Evolutionary conservation across 2,113 vertebrate species (phyloP).

Genomic region (Pterocles gutturalis): DNA sequence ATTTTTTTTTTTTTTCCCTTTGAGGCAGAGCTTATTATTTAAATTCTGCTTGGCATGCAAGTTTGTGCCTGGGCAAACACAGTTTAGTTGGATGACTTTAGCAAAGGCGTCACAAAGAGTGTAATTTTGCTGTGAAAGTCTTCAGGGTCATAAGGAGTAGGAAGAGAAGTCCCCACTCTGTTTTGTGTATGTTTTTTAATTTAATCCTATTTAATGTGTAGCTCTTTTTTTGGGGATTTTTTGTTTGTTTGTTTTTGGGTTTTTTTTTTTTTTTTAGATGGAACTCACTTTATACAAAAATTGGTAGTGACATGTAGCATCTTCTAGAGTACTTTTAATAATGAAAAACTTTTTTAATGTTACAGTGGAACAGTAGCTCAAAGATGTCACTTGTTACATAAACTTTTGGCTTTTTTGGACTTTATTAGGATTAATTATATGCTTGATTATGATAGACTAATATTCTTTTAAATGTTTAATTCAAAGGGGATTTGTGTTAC

Average conservation of each 20-base stretch:
- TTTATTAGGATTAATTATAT: neutral
- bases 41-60: neutral
- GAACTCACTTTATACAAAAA: neutral
- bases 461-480: neutral
- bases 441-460: neutral
- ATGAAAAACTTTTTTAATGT: neutral
- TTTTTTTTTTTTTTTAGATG: neutral
- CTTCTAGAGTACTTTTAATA: neutral
- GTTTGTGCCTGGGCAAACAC: neutral
- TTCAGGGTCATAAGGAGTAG: neutral
- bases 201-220: neutral
- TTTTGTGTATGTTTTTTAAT: neutral
- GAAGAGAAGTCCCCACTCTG: neutral
- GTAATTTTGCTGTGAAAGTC: neutral
- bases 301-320: neutral
- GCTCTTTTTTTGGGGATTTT: neutral
- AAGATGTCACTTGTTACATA: neutral
- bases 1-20: neutral
- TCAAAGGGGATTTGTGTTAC: neutral
- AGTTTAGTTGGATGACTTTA: neutral
- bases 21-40: neutral
- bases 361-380: neutral
- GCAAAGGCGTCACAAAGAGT: rapidly evolving
- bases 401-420: neutral
- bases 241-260: too few relatives aligned